A percentile compares a stretch with the other conserved stretches of the same genome.
Conservation (phyloP, 2,113 vertebrate genomes). For the Ailuropoda melanoleuca region DNA sequence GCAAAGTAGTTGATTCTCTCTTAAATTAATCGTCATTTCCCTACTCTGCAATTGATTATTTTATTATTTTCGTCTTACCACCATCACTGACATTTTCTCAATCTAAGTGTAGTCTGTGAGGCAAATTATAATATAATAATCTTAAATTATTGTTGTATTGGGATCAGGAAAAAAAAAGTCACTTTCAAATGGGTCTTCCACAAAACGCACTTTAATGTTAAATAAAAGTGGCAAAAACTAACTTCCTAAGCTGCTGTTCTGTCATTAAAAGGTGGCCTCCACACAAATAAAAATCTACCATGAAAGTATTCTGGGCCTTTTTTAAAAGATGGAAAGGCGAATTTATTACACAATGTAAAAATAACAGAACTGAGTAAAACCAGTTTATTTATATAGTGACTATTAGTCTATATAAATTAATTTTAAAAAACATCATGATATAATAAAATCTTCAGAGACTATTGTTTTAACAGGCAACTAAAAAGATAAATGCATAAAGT, state of each 20-base stretch:
- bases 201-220: not conserved
- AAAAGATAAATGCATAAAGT: not conserved
- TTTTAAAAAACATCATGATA: slow-evolving; percentile 7
- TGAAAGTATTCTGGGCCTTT: not conserved
- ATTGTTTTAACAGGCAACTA: slow-evolving; percentile 18
- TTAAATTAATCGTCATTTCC: not conserved
- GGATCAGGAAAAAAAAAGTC: not conserved
- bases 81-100: not conserved
- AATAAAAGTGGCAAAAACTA: slow-evolving; percentile 15
- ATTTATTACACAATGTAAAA: not conserved
- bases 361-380: not conserved
- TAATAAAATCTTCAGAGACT: slow-evolving; percentile 49
- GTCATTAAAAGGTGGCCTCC: not conserved
- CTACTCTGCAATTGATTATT: not conserved
- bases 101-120: not conserved
- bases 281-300: not conserved
- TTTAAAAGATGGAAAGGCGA: slow-evolving; percentile 14
- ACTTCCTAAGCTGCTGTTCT: not conserved
- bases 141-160: slow-evolving; percentile 4
- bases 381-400: not conserved
- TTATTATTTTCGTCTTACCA: not conserved
- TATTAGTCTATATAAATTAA: not conserved
- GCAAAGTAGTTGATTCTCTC: not conserved
- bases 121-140: not conserved
- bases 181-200: not conserved